Evolutionary conservation across 1,140 invertebrate genomes (phyloP).

Genomic region (Lucilia cuprina): DNA sequence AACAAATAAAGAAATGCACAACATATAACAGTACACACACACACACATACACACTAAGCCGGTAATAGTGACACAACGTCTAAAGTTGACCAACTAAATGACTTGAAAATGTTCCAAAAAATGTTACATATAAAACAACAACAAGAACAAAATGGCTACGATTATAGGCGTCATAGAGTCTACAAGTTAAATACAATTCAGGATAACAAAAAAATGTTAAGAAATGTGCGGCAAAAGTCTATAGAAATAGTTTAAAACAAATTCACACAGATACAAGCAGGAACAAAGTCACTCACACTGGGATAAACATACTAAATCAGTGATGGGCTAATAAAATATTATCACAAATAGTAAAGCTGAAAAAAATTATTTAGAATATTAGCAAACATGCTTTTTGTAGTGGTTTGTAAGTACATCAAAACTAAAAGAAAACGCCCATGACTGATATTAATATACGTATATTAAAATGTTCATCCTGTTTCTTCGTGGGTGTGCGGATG

Average conservation of each 20-base stretch:
- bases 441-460: not conserved
- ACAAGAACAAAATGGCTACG: not conserved
- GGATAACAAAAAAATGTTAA: not conserved
- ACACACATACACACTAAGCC: not conserved
- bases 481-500: conserved; percentile 17
- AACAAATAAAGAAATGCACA: not conserved
- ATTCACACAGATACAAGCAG: not conserved
- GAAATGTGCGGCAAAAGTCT: not conserved
- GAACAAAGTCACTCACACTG: not conserved
- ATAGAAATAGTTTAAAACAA: not conserved
- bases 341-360: too few relatives aligned
- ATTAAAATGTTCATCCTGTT: conserved; percentile 19
- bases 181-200: not conserved
- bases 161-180: not conserved
- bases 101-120: not conserved
- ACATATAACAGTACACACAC: not conserved
- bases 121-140: not conserved
- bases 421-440: too few relatives aligned
- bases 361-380: too few relatives aligned
- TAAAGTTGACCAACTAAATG: not conserved
- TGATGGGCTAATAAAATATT: too few relatives aligned
- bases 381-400: too few relatives aligned
- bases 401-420: too few relatives aligned
- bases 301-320: too few relatives aligned
- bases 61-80: not conserved